Percentiles rank a stretch among this genome's conserved stretches.
Evolutionary conservation across 1,140 invertebrate species (phyloP).

Genomic region (Amphibalanus amphitrite): DNA sequence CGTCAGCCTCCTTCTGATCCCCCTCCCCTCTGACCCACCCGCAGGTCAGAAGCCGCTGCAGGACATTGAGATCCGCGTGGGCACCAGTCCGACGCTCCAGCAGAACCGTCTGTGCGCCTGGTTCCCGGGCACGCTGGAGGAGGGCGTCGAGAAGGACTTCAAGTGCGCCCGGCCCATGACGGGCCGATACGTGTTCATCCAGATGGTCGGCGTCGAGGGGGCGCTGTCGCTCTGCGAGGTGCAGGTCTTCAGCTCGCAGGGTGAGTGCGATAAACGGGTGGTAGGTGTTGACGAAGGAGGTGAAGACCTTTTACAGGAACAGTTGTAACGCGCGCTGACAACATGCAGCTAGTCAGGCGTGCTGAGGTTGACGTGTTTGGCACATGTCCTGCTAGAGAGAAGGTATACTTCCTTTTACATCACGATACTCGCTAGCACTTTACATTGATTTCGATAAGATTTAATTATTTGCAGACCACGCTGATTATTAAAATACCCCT

Average conservation of each 20-base stretch:
- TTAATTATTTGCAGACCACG: too few species aligned
- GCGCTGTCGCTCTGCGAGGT: slow-evolving; percentile 78
- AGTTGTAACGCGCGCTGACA: too few species aligned
- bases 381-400: too few species aligned
- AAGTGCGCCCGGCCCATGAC: slow-evolving; percentile 61
- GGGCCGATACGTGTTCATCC: slow-evolving; percentile 71
- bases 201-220: slow-evolving; percentile 74
- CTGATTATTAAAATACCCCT: too few species aligned
- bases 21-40: background rate
- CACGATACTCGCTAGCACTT: too few species aligned
- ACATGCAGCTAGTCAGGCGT: too few species aligned
- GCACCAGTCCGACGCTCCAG: slow-evolving; percentile 67
- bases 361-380: too few species aligned
- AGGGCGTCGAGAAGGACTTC: slow-evolving; percentile 76
- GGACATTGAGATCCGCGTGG: slow-evolving; percentile 76
- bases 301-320: too few species aligned
- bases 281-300: too few species aligned
- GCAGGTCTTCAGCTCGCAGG: slow-evolving; percentile 75
- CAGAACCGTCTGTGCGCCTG: slow-evolving; percentile 78
- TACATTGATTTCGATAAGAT: too few species aligned
- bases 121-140: slow-evolving; percentile 81
- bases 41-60: slow-evolving; percentile 69
- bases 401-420: too few species aligned
- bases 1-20: background rate
- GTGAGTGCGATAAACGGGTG: slow-evolving; percentile 38